Conservation (phyloP, 2,113 vertebrate species). For the Peromyscus polionotus region DNA sequence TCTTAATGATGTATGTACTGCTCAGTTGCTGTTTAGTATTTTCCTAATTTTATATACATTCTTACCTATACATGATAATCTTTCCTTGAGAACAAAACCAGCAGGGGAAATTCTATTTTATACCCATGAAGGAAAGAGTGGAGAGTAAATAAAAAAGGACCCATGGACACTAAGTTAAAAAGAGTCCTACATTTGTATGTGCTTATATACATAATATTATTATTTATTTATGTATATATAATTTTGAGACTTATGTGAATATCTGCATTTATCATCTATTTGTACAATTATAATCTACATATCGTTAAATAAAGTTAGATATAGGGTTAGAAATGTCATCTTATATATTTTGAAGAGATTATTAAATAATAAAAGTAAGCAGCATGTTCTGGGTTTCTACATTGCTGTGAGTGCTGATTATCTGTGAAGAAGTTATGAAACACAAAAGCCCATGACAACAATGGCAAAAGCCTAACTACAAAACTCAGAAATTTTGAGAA, state of each 20-base stretch:
- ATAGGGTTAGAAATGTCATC: neutral
- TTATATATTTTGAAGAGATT: neutral
- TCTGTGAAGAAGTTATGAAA: neutral
- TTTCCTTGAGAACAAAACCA: neutral
- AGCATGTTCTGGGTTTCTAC: neutral
- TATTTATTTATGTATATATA: too few species aligned
- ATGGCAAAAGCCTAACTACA: neutral
- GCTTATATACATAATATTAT: too few species aligned
- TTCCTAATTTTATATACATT: neutral
- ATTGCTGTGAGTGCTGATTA: neutral
- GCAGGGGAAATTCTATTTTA: constrained; percentile 1
- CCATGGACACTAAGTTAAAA: neutral
- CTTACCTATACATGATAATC: neutral
- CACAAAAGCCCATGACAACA: neutral
- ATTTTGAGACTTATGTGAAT: neutral
- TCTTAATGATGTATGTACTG: neutral
- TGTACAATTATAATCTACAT: neutral
- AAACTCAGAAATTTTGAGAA: neutral
- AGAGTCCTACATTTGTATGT: neutral
- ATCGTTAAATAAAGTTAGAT: neutral
- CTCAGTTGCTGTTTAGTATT: neutral
- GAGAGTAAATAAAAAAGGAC: constrained; percentile 4
- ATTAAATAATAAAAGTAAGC: neutral
- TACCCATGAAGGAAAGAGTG: neutral
- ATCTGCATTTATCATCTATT: neutral